These are phyloP conservation scores for Cynocephalus volans DNA, from an alignment of 2,113 vertebrate species.

Conservation along the genomic window DNA sequence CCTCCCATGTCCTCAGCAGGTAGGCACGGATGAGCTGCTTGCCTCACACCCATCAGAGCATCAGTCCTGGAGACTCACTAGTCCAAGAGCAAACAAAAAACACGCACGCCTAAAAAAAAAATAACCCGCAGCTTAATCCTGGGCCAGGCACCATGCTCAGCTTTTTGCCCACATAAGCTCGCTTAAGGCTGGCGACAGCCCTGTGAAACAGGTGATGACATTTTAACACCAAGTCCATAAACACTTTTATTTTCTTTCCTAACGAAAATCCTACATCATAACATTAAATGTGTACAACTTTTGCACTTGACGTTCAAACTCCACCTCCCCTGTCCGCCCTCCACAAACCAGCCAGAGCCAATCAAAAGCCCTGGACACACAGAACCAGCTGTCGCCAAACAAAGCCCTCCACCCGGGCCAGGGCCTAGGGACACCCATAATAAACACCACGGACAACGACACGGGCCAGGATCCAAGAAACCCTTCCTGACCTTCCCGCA, in stretches of 20 bases:
- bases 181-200: background rate
- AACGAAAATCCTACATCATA: background rate
- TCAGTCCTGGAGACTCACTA: background rate
- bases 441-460: accelerated
- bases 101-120: background rate
- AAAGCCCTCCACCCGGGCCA: background rate
- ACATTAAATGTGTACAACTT: accelerated
- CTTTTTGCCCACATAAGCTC: background rate
- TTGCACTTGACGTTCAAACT: background rate
- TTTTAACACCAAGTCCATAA: background rate
- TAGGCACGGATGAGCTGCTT: background rate
- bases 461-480: background rate
- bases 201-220: accelerated
- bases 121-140: background rate
- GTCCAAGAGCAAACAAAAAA: background rate
- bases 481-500: too few species aligned
- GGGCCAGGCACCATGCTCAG: accelerated
- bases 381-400: accelerated
- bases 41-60: accelerated
- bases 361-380: background rate
- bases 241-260: background rate
- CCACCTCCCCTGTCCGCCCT: accelerated
- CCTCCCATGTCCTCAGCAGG: accelerated
- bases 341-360: background rate
- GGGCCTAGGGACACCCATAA: too few species aligned